Conservation (phyloP, 2,888 invertebrate genomes). For the Lithophane ornitopus region DNA sequence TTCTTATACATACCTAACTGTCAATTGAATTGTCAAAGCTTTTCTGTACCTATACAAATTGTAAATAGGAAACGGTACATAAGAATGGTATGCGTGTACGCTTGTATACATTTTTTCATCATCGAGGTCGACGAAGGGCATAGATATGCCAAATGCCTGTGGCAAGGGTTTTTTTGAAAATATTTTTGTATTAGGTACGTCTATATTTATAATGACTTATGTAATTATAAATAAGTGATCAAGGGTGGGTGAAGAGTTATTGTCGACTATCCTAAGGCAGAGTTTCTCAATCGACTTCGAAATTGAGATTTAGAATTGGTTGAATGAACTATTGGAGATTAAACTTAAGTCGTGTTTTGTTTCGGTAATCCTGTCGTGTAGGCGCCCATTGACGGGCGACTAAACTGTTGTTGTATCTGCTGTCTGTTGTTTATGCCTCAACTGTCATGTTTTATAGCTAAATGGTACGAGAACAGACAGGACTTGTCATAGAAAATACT, state of each 20-base stretch:
- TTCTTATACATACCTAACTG: slow-evolving; percentile 25
- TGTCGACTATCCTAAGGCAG: neutral
- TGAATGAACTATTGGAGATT: slow-evolving; percentile 31
- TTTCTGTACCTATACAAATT: slow-evolving; percentile 1
- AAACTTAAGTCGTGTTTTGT: slow-evolving; percentile 39
- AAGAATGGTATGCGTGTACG: slow-evolving; percentile 38
- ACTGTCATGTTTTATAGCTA: slow-evolving; percentile 12
- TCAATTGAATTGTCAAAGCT: slow-evolving; percentile 38
- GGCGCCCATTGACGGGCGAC: slow-evolving; percentile 13
- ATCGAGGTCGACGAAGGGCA: slow-evolving; percentile 48
- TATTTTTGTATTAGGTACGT: neutral
- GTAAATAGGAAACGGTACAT: slow-evolving; percentile 21
- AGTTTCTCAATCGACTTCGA: slow-evolving; percentile 33
- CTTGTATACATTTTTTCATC: slow-evolving; percentile 16
- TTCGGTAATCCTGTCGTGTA: slow-evolving; percentile 40
- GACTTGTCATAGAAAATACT: neutral
- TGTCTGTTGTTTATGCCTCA: slow-evolving; percentile 12
- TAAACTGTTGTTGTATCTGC: slow-evolving; percentile 20
- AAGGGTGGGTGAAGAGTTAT: slow-evolving; percentile 12
- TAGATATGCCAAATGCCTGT: slow-evolving; percentile 29
- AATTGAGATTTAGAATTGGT: slow-evolving; percentile 19
- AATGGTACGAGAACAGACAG: neutral
- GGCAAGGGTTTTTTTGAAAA: slow-evolving; percentile 50
- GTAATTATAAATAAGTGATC: slow-evolving; percentile 31
- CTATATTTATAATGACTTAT: slow-evolving; percentile 8